Evolutionary conservation across 2,113 vertebrate species (phyloP).

Genomic region (Junco hyemalis): DNA sequence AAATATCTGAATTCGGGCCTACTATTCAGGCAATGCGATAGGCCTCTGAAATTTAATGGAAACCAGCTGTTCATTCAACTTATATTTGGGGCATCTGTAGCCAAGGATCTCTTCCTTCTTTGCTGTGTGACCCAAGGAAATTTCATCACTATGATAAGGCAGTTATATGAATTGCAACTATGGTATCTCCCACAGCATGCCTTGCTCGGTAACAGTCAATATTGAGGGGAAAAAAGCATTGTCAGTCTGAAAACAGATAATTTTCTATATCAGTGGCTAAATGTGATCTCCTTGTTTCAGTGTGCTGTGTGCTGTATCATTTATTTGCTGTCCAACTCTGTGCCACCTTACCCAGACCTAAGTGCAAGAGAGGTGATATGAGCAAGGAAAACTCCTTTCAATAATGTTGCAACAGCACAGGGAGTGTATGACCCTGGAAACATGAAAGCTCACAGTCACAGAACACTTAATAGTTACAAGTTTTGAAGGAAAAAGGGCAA

Average conservation of each 20-base stretch:
- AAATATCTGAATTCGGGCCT: neutral
- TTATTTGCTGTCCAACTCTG: neutral
- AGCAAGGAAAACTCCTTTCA: neutral
- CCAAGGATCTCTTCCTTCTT: neutral
- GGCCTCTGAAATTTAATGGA: neutral
- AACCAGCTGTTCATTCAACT: neutral
- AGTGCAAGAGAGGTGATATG: neutral
- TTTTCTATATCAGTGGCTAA: neutral
- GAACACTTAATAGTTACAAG: neutral
- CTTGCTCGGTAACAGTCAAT: neutral
- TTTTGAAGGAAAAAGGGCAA: conserved; percentile 8
- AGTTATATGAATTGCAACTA: neutral
- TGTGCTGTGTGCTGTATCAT: neutral
- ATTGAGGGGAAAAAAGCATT: neutral
- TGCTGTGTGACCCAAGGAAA: neutral
- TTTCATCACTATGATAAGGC: neutral
- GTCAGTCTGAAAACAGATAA: neutral
- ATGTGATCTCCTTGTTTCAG: neutral
- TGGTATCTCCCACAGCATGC: neutral
- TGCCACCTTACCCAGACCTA: neutral
- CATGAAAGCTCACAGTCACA: neutral
- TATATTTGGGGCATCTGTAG: neutral
- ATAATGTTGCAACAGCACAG: neutral
- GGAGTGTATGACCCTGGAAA: conserved; percentile 32
- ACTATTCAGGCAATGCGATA: neutral